Evolutionary conservation across 2,888 invertebrate species (phyloP).

Genomic region (Zootermopsis nevadensis): DNA sequence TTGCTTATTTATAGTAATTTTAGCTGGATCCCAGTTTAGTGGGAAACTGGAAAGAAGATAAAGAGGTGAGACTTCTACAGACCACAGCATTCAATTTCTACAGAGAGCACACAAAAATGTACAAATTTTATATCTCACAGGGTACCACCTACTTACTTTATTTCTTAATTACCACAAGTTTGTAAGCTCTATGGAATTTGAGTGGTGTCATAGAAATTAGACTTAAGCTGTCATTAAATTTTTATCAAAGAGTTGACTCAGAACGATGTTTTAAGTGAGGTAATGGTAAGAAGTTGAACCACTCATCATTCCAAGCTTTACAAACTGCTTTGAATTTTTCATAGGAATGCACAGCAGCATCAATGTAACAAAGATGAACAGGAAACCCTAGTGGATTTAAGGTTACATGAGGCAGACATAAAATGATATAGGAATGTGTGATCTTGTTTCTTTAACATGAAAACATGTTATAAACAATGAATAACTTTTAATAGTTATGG

Average conservation of each 20-base stretch:
- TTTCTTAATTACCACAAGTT: not conserved
- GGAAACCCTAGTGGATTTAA: not conserved
- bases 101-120: not conserved
- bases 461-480: not conserved
- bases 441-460: too few species aligned
- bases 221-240: not conserved
- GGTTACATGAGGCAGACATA: not conserved
- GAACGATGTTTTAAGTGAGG: too few species aligned
- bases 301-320: slow-evolving; percentile 17
- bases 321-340: slow-evolving; percentile 24
- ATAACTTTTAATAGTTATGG: not conserved
- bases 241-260: too few species aligned
- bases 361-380: not conserved
- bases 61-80: not conserved
- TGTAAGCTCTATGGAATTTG: not conserved
- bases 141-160: not conserved
- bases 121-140: not conserved
- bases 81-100: not conserved
- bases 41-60: not conserved
- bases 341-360: not conserved
- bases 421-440: not conserved
- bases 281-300: too few species aligned
- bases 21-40: not conserved
- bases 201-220: not conserved
- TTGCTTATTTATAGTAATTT: not conserved